phyloP scores from a whole-genome alignment of 2,888 invertebrate genomes.

The Melipona bicolor region DNA sequence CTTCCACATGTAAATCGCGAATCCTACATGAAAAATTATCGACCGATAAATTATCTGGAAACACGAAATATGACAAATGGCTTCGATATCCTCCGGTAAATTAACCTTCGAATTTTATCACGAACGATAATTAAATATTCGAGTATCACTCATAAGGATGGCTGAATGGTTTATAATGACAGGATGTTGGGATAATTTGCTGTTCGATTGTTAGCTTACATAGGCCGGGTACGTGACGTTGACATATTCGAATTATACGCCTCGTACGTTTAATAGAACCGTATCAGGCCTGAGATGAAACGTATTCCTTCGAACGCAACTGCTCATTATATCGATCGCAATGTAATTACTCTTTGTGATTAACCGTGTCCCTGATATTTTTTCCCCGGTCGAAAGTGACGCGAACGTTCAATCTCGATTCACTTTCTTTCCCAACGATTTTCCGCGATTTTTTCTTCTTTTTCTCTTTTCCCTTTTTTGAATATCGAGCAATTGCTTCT shows the following conservation, averaged over 20 bases:
- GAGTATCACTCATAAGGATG: slow-evolving; percentile 4
- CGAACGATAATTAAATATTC: slow-evolving; percentile 41
- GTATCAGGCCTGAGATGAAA: slow-evolving; percentile 34
- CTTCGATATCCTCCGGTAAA: not conserved
- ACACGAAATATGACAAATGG: not conserved
- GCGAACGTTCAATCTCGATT: slow-evolving; percentile 16
- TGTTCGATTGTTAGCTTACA: slow-evolving; percentile 45
- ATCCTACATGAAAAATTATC: no score
- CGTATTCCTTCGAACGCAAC: slow-evolving; percentile 37
- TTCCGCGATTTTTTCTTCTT: not conserved
- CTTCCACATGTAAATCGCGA: no score
- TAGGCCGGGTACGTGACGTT: slow-evolving; percentile 39
- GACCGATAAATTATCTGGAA: no score
- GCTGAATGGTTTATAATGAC: slow-evolving; percentile 36
- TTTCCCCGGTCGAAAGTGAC: slow-evolving; percentile 5
- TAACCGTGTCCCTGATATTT: slow-evolving; percentile 1
- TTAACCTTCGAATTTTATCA: slow-evolving; percentile 6
- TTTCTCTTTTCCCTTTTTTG: no score
- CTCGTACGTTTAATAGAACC: slow-evolving; percentile 31
- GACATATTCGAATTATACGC: slow-evolving; percentile 57
- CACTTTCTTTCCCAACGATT: slow-evolving; percentile 7
- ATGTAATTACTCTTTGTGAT: slow-evolving; percentile 38
- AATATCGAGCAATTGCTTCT: not conserved
- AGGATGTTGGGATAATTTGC: slow-evolving; percentile 34
- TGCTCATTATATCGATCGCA: slow-evolving; percentile 40